Base-by-base conservation (phyloP, 2,113 vertebrate species). In the Triplophysa tibetana region DNA sequence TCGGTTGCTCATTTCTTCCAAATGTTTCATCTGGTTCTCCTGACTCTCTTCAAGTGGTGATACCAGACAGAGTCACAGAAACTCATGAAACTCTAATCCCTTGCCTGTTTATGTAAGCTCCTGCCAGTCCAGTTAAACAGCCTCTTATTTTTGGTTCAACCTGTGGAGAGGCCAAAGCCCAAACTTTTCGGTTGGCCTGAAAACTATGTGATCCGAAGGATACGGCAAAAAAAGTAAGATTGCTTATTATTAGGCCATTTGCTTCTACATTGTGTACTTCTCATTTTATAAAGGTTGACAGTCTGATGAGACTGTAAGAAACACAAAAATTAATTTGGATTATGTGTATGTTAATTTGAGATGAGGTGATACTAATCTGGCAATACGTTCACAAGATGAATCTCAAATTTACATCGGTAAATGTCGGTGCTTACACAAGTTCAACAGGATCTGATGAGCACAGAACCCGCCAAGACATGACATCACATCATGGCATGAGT, bases 91-190 rank as follows among this genome's bases (percentile, higher is more conserved):
- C 61, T 58, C 29, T 80, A 78, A 82, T 82, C 75, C 81, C 65
- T 41, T 45, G 50, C 75, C 75, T 73, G 67, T 80, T 82, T 82
- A 66, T 70, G 74, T 61, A 82, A 69, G 77, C 84, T 81, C 74
- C 75, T 83, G 61, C 75, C 81, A 65, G 78, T n/a, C 26, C 84
- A 81, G 75, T 85, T 80, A 82, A 85, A 81, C 78, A 83, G 75
- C 76, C 74, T 75, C 80, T 81, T 78, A 84, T 80, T 81, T 84
- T 78, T 67, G 58, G 45, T 77, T 84, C 75, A 64, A 84, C 64
- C 82, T 75, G 75, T 68, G 63, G 48, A 74, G 74, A 80, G 41
- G 75, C 82, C 79, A 78, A 78, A 81, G 73, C 61, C 60, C 70
- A 82, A 77, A 76, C 7, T 61, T 58, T 78, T 70, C 13, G 69